Conservation (phyloP, 1,140 invertebrate species). For the Triops cancriformis region DNA sequence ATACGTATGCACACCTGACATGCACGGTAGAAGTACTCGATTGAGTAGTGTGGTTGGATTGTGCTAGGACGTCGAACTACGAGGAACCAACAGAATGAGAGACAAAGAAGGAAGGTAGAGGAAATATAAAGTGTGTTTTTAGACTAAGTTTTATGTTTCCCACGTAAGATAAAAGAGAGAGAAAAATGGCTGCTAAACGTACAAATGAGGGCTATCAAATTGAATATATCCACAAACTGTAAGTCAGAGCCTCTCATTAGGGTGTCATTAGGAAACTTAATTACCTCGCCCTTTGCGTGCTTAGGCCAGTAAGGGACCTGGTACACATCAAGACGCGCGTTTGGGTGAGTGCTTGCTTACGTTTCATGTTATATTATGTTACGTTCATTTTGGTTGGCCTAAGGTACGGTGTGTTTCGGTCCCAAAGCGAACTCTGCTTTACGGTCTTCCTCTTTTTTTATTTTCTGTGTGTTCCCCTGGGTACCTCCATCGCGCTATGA, state of each 20-base stretch:
- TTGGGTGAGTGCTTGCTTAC: too few species aligned
- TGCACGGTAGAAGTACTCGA: too few species aligned
- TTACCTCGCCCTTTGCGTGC: constrained; percentile 8
- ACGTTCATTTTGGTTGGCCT: background rate
- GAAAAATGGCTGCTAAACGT: constrained; percentile 9
- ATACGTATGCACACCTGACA: too few species aligned
- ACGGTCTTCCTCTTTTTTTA: background rate
- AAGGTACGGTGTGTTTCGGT: background rate
- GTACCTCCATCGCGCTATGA: too few species aligned
- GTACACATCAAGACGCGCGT: background rate
- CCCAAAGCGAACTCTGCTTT: background rate
- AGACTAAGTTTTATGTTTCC: constrained; percentile 5
- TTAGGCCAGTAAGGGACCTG: background rate
- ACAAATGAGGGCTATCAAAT: constrained; percentile 6
- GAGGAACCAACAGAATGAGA: too few species aligned
- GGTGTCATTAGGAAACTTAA: constrained; percentile 1
- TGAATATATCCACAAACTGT: constrained; percentile 7
- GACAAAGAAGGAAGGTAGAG: too few species aligned
- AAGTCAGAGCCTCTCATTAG: constrained; percentile 13
- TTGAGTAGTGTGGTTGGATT: too few species aligned
- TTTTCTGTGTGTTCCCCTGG: background rate
- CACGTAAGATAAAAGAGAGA: background rate
- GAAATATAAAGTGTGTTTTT: background rate
- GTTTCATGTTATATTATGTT: background rate
- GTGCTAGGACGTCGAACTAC: too few species aligned